phyloP scores from a whole-genome alignment of 2,797 vertebrate genomes.

The Girardinus metallicus region DNA sequence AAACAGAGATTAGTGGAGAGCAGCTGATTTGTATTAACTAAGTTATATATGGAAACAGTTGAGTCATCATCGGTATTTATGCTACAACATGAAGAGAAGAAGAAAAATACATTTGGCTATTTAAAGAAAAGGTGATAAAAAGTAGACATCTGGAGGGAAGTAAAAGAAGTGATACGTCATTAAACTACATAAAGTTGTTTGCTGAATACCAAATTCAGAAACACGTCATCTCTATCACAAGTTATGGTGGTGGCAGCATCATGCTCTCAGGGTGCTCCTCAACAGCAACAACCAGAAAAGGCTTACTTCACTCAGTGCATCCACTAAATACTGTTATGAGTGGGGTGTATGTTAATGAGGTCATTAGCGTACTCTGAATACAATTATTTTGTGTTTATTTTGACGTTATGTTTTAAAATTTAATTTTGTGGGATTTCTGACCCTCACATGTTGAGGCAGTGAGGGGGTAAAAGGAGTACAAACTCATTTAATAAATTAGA shows the following conservation, averaged over 20 bases:
- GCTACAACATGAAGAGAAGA: background rate
- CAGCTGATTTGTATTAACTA: background rate
- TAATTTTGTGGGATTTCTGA: constrained; percentile 35
- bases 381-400: background rate
- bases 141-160: background rate
- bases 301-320: background rate
- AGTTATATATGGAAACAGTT: background rate
- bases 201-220: background rate
- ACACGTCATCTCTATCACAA: background rate
- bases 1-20: background rate
- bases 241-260: background rate
- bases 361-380: background rate
- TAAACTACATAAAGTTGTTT: too few species aligned
- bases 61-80: background rate
- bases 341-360: background rate
- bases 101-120: background rate
- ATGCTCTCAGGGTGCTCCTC: background rate
- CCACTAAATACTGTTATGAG: background rate
- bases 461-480: constrained; percentile 29
- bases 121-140: background rate
- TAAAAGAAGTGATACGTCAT: too few species aligned
- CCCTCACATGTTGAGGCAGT: constrained; percentile 39
- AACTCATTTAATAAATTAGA: too few species aligned
- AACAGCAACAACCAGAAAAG: background rate
- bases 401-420: too few species aligned